These are phyloP conservation scores for Drosophila arizonae DNA, from an alignment of 1,140 invertebrate genomes.

Conservation along the genomic window DNA sequence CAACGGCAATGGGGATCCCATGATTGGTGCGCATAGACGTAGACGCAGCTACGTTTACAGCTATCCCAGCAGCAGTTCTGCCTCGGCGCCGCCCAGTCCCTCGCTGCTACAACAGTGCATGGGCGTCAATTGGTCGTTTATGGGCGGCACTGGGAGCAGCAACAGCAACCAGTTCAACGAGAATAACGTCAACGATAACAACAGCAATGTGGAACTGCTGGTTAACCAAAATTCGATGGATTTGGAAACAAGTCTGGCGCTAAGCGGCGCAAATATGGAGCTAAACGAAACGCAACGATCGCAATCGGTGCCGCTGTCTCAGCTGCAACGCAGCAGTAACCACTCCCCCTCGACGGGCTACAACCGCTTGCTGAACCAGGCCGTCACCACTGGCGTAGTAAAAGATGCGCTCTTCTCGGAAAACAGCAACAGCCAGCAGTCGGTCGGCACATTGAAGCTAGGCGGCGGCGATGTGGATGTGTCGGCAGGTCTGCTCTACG, in stretches of 20 bases:
- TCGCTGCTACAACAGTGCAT: constrained; percentile 71
- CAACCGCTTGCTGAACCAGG: constrained; percentile 60
- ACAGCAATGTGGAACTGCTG: constrained; percentile 55
- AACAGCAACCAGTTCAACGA: constrained; percentile 30
- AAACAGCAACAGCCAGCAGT: constrained; percentile 76
- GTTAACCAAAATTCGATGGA: constrained; percentile 76
- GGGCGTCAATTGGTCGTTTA: constrained; percentile 52
- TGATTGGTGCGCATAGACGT: constrained; percentile 71
- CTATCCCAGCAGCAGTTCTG: constrained; percentile 68
- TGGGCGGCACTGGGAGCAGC: constrained; percentile 29
- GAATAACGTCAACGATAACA: constrained; percentile 25
- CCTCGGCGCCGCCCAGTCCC: constrained; percentile 80
- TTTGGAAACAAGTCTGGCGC: constrained; percentile 67
- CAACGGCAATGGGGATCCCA: constrained; percentile 61
- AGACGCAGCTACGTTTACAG: constrained; percentile 65
- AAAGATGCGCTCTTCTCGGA: constrained; percentile 65
- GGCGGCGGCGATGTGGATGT: constrained; percentile 42
- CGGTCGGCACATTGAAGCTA: constrained; percentile 45
- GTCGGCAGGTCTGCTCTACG: constrained; percentile 50
- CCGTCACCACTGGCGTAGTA: constrained; percentile 7
- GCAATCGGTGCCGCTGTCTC: constrained; percentile 77
- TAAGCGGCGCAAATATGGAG: constrained; percentile 55
- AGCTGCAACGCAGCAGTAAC: constrained; percentile 65
- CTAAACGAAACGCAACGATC: constrained; percentile 76
- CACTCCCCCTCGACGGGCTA: constrained; percentile 60